Base-by-base conservation (phyloP, 1,140 invertebrate genomes). In the Samia ricini region DNA sequence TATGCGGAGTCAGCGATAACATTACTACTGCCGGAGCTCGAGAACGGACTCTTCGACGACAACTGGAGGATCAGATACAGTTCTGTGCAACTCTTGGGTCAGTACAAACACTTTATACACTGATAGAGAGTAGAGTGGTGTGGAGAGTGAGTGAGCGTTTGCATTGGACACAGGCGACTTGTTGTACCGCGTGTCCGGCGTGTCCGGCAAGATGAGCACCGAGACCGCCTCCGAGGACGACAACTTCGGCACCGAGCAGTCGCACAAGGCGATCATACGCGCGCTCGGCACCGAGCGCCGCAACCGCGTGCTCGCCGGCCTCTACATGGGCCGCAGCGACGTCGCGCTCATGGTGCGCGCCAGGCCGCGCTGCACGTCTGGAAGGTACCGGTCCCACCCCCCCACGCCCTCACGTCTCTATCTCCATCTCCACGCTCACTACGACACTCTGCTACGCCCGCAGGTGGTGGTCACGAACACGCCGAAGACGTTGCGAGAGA, bases 1-100 rank as follows among this genome's bases (percentile, higher is more conserved):
- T 99, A 99, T 89, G 98, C 98, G 0, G 97, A 99, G 67, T 97
- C 98, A 2, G 98, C 99, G 2, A 98, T 99, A 56, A 95, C 96
- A 71, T 87, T 99, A 4, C 90, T 99, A 1, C 88, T 99, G 62
- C 99, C 99, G 0, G 97, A 99, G 83, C 90, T 99, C 29, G 98
- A 99, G 88, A 94, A 94, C 56, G 98, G 98, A 2, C 89, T 99
- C 0, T 98, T 99, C 82, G 96, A 99, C 89, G 97, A 99, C 70
- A 99, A 99, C 90, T 99, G 99, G 99, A 93, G 99, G 61, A 99
- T 99, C 69, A 91, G 98, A 69, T 99, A 98, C 88, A 95, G 98
- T 72, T 99, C 98, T 0, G 97, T 99, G 10, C 98, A 99, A 84
- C 91, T 99, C 4, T 91, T 99, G 7, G 99, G 99, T 24, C n/a